Conservation (phyloP, 1,140 invertebrate species). For the Leptinotarsa undecemlineata region DNA sequence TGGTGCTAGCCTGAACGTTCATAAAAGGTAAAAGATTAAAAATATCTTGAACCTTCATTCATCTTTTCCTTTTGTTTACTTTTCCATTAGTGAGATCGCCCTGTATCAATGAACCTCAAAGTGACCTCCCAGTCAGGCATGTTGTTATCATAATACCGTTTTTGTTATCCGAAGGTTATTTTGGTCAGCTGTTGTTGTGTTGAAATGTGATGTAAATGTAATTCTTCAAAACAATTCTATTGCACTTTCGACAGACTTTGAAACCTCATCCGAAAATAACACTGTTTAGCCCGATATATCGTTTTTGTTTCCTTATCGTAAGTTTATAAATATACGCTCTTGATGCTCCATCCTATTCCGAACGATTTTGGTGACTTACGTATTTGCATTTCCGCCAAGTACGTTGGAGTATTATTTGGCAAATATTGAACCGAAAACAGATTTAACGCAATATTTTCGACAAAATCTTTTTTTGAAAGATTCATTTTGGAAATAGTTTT, state of each 20-base stretch:
- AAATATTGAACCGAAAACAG: not conserved
- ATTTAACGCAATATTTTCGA: no score
- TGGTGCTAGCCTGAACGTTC: no score
- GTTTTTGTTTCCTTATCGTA: slow-evolving; percentile 5
- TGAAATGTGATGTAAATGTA: not conserved
- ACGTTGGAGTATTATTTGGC: not conserved
- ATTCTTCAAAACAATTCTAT: no score
- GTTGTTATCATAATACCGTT: not conserved
- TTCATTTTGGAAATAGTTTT: no score
- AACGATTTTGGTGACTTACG: not conserved
- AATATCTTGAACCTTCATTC: no score
- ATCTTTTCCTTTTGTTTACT: no score
- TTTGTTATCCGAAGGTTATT: slow-evolving; percentile 12
- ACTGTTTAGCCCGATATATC: no score
- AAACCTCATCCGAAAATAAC: no score
- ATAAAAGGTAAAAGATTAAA: no score
- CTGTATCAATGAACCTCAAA: not conserved
- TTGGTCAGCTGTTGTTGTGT: slow-evolving; percentile 16
- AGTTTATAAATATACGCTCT: not conserved
- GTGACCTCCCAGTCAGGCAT: not conserved
- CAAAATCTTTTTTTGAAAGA: no score
- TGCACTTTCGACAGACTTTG: no score
- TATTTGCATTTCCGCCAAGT: not conserved
- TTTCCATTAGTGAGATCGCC: not conserved
- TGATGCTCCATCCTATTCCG: not conserved